A percentile compares a stretch with the other conserved stretches of the same genome.
phyloP scores from a whole-genome alignment of 2,797 vertebrate genomes.

The Benthosema pterotum region DNA sequence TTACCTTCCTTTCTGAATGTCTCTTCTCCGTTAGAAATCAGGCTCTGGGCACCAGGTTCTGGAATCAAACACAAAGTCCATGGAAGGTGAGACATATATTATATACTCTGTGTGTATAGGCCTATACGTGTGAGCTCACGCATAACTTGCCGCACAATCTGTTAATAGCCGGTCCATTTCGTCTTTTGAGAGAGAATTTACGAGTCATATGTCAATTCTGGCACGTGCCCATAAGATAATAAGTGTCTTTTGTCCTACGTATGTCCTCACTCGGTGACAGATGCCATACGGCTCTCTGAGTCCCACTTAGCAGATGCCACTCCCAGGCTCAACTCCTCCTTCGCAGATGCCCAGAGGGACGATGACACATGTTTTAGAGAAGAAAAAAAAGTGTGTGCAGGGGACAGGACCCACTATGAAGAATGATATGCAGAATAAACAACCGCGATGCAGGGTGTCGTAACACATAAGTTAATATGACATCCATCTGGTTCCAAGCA shows the following conservation, averaged over 20 bases:
- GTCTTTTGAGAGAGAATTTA: slow-evolving; percentile 9
- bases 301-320: slow-evolving; percentile 39
- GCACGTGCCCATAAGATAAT: slow-evolving; percentile 29
- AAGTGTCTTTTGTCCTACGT: slow-evolving; percentile 19
- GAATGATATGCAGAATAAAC: slow-evolving; percentile 24
- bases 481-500: slow-evolving; percentile 9
- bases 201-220: slow-evolving; percentile 12
- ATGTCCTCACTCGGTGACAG: slow-evolving; percentile 11
- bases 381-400: too few species aligned
- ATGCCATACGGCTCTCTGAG: slow-evolving; percentile 18
- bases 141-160: slow-evolving; percentile 9
- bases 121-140: slow-evolving; percentile 26
- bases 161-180: slow-evolving; percentile 4
- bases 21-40: slow-evolving; percentile 46
- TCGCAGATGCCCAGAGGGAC: slow-evolving; percentile 27
- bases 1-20: slow-evolving; percentile 61
- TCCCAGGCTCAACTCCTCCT: slow-evolving; percentile 33
- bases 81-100: slow-evolving; percentile 46
- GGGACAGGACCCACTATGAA: background rate
- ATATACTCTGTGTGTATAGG: too few species aligned
- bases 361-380: slow-evolving; percentile 44
- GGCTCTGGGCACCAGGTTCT: slow-evolving; percentile 49
- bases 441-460: background rate
- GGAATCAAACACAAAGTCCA: slow-evolving; percentile 57
- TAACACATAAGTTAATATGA: background rate